Evolutionary conservation across 2,888 invertebrate species (phyloP), one percentile per base, ranked within the genome.

Genomic region (Meliscaeva auricollis): DNA sequence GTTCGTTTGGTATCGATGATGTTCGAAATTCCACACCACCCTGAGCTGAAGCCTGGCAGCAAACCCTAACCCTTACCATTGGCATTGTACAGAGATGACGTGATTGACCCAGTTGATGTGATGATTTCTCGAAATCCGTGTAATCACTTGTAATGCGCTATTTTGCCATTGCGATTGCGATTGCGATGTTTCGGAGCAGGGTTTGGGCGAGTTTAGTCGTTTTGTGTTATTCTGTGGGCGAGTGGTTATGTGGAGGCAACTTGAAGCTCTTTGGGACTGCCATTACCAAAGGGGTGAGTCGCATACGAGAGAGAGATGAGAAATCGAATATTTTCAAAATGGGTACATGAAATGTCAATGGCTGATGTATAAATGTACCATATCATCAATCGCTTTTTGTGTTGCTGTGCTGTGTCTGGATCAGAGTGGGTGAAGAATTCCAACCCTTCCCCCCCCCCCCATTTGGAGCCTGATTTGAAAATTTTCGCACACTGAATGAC

Each of bases 121-220:
- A 85, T 80, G 85, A 77, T 80, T 85, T 69, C 81, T 69, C 73
- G 48, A 75, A 81, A 85, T 85, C 81, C 85, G 72, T 81, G 81
- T 81, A 85, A 85, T 85, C 85, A 77, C 85, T 85, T 77, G 85
- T 85, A 85, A 85, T 85, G 81, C 73, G 85, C 73, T 76, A 73
- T 81, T 85, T 77, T 76, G 48, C 46, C 80, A 85, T 80, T 69
- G 41, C 62, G 11, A 30, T 46, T 26, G 26, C 4, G 26, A 26
- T 26, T 26, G 26, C 26, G 75, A 75, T 75, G 70, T 64, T 41
- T 38, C 52, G 26, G 4, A 26, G 26, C 26, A 26, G 26, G 26
- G 17, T 46, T 64, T n/a, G n/a, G 11, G 2, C 9, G 46, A 20
- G 44, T 41, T 26, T 11, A 8, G 26, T 48, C n/a, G 9, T 8